Base-by-base conservation (phyloP, 2,888 invertebrate genomes). In the Leucania comma region DNA sequence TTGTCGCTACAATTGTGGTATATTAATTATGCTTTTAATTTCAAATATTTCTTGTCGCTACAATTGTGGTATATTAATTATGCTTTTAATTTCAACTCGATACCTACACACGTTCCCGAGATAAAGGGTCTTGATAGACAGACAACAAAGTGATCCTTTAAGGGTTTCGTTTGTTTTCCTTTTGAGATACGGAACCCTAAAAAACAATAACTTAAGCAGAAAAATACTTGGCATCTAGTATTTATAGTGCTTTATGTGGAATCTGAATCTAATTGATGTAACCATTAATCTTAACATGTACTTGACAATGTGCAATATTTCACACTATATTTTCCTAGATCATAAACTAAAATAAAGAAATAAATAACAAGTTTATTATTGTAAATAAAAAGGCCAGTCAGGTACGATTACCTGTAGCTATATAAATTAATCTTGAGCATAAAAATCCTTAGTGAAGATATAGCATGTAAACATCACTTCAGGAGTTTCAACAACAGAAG, bases 251-350 rank as follows among this genome's bases (percentile, higher is more conserved):
- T 38, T 59, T 54, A 73, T 50, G 32, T 35, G 24, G 12, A 20
- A 32, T n/a, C n/a, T n/a, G n/a, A n/a, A 29, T 57, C 29, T 61
- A 46, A 5, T 54, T 50, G 66, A 38, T 14, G 14, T 26, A 38
- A 5, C n/a, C 20, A 61, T 72, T 24, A n/a, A 50, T 75, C 59
- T 69, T 20, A 24, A 8, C n/a, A 22, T 1, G 17, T 17, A 6
- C 29, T 64, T 63, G 46, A 64, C 56, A 51, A 56, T 53, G 64
- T 72, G 64, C 53, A 42, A 72, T 60, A 78, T 75, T 53, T 78
- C 60, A 24, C 73, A 12, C 60, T 48, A 14, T 1, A 51, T 72
- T 61, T 75, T 78, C 78, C 78, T 60, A 29, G 24, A 58, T 22
- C 48, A 60, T 78, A 78, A 72, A 78, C 0, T 22, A n/a, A 63